Conservation (phyloP, 2,888 invertebrate species). For the Horisme vitalbata region DNA sequence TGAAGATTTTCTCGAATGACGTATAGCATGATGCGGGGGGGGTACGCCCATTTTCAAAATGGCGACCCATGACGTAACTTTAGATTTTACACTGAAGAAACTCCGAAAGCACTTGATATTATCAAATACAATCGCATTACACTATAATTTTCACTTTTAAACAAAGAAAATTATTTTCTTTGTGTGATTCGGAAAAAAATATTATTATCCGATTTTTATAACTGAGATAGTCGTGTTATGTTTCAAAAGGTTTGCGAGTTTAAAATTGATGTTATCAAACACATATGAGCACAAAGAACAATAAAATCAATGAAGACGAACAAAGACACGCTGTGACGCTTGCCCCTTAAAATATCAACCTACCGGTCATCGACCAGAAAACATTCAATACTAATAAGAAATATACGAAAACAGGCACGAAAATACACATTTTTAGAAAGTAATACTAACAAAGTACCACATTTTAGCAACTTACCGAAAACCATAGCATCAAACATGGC, state of each 20-base stretch:
- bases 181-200: too few species aligned
- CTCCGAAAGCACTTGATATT: neutral
- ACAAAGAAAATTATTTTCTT: too few species aligned
- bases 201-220: too few species aligned
- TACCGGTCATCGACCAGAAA: too few species aligned
- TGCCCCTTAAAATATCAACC: too few species aligned
- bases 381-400: neutral
- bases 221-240: too few species aligned
- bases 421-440: neutral
- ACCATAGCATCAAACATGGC: constrained; percentile 16
- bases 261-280: too few species aligned
- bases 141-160: neutral
- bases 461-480: too few species aligned
- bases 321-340: constrained; percentile 1
- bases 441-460: neutral
- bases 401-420: neutral
- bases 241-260: too few species aligned
- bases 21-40: constrained; percentile 37
- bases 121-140: neutral
- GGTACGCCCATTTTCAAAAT: constrained; percentile 73
- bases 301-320: constrained; percentile 2
- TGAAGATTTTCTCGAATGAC: constrained; percentile 22
- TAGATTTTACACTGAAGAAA: constrained; percentile 22
- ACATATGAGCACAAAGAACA: too few species aligned
- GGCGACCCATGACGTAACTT: constrained; percentile 47